phyloP scores from a whole-genome alignment of 1,140 invertebrate species.

The Drosophila pruinosa region DNA sequence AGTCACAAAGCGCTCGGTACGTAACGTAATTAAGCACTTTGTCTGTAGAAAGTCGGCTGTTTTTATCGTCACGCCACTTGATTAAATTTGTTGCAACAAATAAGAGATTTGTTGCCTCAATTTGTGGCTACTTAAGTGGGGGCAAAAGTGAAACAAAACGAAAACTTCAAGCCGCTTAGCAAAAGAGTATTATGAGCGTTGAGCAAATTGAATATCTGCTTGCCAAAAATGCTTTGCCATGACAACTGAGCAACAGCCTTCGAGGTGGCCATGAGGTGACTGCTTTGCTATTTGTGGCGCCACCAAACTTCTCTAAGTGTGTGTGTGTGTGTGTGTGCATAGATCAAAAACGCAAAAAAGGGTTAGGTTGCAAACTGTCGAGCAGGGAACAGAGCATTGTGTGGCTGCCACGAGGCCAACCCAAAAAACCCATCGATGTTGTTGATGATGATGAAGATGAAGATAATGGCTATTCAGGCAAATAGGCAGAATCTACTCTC shows the following conservation, averaged over 20 bases:
- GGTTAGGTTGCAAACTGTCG: conserved; percentile 35
- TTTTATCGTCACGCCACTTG: conserved; percentile 7
- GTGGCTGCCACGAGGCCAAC: neutral
- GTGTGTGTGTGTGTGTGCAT: conserved; percentile 48
- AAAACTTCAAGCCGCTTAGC: conserved; percentile 60
- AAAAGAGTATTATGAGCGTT: conserved; percentile 34
- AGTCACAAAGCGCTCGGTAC: conserved; percentile 13
- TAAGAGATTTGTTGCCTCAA: conserved; percentile 28
- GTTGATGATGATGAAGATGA: conserved; percentile 59
- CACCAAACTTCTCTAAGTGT: conserved; percentile 49
- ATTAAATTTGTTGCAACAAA: conserved; percentile 47
- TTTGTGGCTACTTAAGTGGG: conserved; percentile 55
- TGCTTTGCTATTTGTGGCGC: conserved; percentile 53
- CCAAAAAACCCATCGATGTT: conserved; percentile 16
- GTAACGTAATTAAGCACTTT: conserved; percentile 18
- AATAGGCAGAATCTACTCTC: conserved; percentile 56
- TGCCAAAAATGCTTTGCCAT: conserved; percentile 42
- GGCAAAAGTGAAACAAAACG: neutral
- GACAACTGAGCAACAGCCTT: conserved; percentile 44
- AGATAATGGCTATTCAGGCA: conserved; percentile 75
- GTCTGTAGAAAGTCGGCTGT: neutral
- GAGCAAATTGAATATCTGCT: conserved; percentile 65
- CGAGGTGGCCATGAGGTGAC: neutral
- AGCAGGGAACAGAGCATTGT: conserved; percentile 10
- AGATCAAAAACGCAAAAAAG: conserved; percentile 71